Base-by-base conservation (phyloP, 2,113 vertebrate genomes). In the Pelecanoides urinatrix region DNA sequence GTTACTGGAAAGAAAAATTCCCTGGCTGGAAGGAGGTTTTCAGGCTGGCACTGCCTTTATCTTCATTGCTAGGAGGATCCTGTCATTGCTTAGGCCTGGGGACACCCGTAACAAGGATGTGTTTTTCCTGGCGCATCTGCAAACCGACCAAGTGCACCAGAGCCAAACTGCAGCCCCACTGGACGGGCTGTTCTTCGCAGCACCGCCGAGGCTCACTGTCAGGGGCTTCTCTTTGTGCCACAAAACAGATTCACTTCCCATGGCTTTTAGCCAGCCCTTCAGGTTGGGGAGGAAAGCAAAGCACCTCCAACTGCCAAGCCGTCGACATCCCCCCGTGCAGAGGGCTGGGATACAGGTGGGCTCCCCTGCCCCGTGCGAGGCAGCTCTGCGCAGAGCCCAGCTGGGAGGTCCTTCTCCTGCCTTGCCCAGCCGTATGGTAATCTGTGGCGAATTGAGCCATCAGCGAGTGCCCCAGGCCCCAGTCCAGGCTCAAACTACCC, bases 401-500 rank as follows among this genome's bases (percentile, higher is more conserved):
- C 61, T 16, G 6, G 61, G 52, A 40, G 30, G 61, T 76, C 85
- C 53, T 42, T 44, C 34, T 55, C 68, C 27, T 9, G 67, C 40
- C 62, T 71, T 30, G 29, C 71, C 62, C 47, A 76, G 88, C 86
- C 13, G 13, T 45, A 36, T 71, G 71, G 65, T 66, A 30, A 74
- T 80, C 71, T 47, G 55, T 17, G 44, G 61, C 7, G 68, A 96
- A 94, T 7, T 68, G 93, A 95, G 89, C 86, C 58, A 18, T 52
- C 92, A 72, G 45, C 30, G n/a, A 79, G 71, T 56, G 87, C 95
- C 85, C 22, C 49, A 58, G 92, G 96, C 93, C 84, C 23, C 90
- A 56, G 95, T 29, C 92, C 96, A 95, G 82, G 92, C 96, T 95
- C 86, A 62, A 44, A 89, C 91, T 94, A 97, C 94, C 92, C 95